phyloP scores from a whole-genome alignment of 2,113 vertebrate species.

The Catharus bicknelli region DNA sequence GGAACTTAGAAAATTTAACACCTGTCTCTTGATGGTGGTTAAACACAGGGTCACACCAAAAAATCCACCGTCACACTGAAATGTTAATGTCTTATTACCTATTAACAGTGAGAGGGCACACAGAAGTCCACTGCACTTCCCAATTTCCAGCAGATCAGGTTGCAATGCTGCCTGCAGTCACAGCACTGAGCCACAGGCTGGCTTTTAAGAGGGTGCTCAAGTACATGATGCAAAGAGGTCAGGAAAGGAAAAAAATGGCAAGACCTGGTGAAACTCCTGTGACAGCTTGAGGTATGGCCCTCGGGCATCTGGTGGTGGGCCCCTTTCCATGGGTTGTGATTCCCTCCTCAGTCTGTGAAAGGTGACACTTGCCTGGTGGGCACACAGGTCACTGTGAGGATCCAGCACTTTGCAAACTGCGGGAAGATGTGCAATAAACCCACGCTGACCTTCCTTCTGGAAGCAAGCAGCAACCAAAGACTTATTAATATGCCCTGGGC shows the following conservation, averaged over 20 bases:
- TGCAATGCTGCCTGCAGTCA: not conserved
- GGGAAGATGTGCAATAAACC: not conserved
- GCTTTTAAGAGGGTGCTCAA: not conserved
- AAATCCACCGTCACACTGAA: not conserved
- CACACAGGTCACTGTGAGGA: not conserved
- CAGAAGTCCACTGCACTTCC: not conserved
- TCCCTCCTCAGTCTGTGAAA: not conserved
- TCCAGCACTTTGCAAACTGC: not conserved
- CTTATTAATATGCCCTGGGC: not conserved
- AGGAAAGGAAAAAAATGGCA: not conserved
- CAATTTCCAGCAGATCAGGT: not conserved
- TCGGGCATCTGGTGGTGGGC: not conserved
- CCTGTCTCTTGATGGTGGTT: constrained; percentile 44
- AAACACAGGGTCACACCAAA: constrained; percentile 36
- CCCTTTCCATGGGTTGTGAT: not conserved
- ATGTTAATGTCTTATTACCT: constrained; percentile 33
- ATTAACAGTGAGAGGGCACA: not conserved
- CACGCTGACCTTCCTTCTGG: not conserved
- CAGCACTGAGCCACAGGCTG: not conserved
- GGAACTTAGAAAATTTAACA: constrained; percentile 36
- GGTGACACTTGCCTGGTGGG: not conserved
- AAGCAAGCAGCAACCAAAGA: not conserved
- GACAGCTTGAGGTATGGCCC: not conserved
- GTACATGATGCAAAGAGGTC: not conserved
- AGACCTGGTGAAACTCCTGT: not conserved